A percentile compares a stretch with the other conserved stretches of the same genome.
phyloP scores from a whole-genome alignment of 1,140 invertebrate species.

The Brachionus plicatilis region DNA sequence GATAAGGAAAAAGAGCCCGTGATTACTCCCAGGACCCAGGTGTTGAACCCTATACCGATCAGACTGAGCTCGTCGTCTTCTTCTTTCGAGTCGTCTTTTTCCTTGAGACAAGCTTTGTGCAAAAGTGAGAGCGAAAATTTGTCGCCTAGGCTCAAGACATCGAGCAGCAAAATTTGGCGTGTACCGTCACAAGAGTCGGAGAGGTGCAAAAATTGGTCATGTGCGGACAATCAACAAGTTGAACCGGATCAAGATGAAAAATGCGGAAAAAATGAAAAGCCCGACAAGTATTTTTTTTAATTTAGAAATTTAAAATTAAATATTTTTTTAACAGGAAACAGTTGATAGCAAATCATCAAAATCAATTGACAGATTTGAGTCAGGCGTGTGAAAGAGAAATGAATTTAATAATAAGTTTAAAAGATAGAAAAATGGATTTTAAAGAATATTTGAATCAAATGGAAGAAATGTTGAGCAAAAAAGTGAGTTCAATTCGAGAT shows the following conservation, averaged over 20 bases:
- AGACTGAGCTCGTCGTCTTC: neutral
- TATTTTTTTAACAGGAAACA: neutral
- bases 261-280: neutral
- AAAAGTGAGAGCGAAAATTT: constrained; percentile 16
- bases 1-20: neutral
- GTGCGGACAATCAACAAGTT: neutral
- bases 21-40: neutral
- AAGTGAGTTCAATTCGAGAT: neutral
- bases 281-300: neutral
- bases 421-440: constrained; percentile 20
- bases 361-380: constrained; percentile 3
- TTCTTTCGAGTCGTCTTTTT: constrained; percentile 28
- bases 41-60: constrained; percentile 10
- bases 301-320: neutral
- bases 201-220: neutral
- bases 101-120: neutral
- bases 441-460: constrained; percentile 32
- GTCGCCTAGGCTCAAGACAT: neutral
- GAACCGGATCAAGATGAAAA: neutral
- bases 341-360: neutral
- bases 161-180: neutral
- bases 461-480: constrained; percentile 24
- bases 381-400: constrained; percentile 15
- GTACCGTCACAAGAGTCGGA: neutral
- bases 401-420: neutral